A percentile compares a stretch with the other conserved stretches of the same genome.
Conservation (phyloP, 2,797 vertebrate species). For the Sibirionetta formosa region DNA sequence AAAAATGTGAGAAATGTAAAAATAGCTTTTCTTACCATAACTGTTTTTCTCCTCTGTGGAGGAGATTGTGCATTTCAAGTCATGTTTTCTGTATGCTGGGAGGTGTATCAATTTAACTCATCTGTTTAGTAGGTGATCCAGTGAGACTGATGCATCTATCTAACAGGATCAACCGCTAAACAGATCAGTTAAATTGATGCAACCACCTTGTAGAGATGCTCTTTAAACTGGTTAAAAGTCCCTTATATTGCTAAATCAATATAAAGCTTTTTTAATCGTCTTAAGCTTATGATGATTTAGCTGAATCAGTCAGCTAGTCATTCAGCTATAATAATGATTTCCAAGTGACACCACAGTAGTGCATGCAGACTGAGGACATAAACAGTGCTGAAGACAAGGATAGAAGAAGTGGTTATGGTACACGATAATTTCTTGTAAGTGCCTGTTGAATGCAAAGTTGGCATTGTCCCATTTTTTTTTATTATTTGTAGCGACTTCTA, state of each 20-base stretch:
- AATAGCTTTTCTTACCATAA: background rate
- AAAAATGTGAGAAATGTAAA: background rate
- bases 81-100: background rate
- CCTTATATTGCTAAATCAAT: conserved; percentile 62
- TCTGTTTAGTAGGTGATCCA: conserved; percentile 7
- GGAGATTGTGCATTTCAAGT: background rate
- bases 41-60: background rate
- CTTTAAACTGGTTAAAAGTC: conserved; percentile 57
- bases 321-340: conserved; percentile 9
- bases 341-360: background rate
- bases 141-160: background rate
- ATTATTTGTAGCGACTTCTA: background rate
- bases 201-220: conserved; percentile 9
- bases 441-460: fast-evolving
- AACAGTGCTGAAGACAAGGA: background rate
- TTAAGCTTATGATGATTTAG: conserved; percentile 50
- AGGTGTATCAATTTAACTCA: background rate
- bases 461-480: background rate
- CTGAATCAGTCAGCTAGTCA: conserved; percentile 29
- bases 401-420: background rate
- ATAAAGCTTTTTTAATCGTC: conserved; percentile 63
- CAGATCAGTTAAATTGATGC: conserved; percentile 5
- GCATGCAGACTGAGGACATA: background rate
- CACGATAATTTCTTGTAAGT: background rate
- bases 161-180: conserved; percentile 10